Base-by-base conservation (phyloP, 2,113 vertebrate genomes). In the Pangasianodon gigas region DNA sequence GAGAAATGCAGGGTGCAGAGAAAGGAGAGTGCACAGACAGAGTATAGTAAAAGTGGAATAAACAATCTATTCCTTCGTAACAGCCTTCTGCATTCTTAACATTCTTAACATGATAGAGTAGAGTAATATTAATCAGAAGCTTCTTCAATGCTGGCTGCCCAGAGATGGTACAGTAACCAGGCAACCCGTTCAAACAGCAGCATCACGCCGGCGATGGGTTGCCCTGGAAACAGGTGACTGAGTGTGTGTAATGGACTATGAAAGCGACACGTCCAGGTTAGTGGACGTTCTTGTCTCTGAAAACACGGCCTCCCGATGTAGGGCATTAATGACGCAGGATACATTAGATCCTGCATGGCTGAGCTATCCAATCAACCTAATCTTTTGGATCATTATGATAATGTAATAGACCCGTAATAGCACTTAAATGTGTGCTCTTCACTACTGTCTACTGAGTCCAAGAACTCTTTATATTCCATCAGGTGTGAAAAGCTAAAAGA, bases 221-320 rank as follows among this genome's bases (percentile, higher is more conserved):
- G 85, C 91, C 89, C 85, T 89, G 89, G 91, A 92, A 92, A 92
- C 91, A 92, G 89, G 91, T 90, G 87, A 90, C 87, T 89, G 85
- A 84, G 79, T 21, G 46, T 58, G 60, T 86, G 74, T 91, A 86
- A 89, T 89, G 84, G 90, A 88, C 83, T 19, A 88, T 84, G 80
- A 56, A 79, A 91, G 80, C 37, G 56, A 91, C 80, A 44, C 13
- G 56, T 85, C 46, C 71, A 89, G 84, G 84, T 79, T 62, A 65
- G 84, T 32, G 84, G 44, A 37, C n/a, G 13, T 51, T 84, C 51
- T 51, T 56, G 51, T 60, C 16, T 41, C n/a, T 16, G 62, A n/a
- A 67, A 54, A 65, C 69, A 51, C 18, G 37, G 89, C 60, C 26
- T 46, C 13, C 11, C 54, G 13, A 58, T 80, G 90, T 88, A 51